phyloP scores from a whole-genome alignment of 2,888 invertebrate species.

The Limnephilus lunatus region DNA sequence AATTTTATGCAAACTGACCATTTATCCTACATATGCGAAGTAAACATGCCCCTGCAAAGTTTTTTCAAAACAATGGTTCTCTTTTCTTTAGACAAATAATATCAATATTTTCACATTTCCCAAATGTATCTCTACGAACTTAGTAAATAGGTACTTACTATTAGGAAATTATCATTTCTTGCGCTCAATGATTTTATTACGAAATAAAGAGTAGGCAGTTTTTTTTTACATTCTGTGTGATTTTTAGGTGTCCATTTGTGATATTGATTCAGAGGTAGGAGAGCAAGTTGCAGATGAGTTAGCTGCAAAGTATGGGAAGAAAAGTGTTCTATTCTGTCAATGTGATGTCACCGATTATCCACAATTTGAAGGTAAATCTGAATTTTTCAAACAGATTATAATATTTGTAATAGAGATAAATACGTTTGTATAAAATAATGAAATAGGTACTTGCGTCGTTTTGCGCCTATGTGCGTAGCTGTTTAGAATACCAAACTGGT shows the following conservation, averaged over 20 bases:
- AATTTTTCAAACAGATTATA: constrained; percentile 38
- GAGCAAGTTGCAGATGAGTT: constrained; percentile 83
- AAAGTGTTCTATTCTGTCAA: constrained; percentile 83
- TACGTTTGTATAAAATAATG: too few species aligned
- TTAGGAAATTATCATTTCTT: background rate
- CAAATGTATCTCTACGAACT: background rate
- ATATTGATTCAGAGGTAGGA: constrained; percentile 84
- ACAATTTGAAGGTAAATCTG: constrained; percentile 83
- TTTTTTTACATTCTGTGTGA: background rate
- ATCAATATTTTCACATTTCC: background rate
- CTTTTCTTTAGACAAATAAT: background rate
- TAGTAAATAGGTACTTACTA: background rate
- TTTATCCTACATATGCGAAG: background rate
- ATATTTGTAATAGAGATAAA: too few species aligned
- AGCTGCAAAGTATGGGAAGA: constrained; percentile 81
- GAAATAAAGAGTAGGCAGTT: background rate
- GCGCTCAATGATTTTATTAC: background rate
- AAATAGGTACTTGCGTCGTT: too few species aligned
- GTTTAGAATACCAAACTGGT: too few species aligned
- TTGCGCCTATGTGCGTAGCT: too few species aligned
- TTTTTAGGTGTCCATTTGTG: constrained; percentile 82
- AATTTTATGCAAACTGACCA: background rate
- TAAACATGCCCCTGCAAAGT: background rate
- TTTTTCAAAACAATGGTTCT: background rate
- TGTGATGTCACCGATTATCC: constrained; percentile 89